Evolutionary conservation across 2,113 vertebrate genomes (phyloP), one percentile per base, ranked within the genome.

Genomic region (Patagioenas fasciata): DNA sequence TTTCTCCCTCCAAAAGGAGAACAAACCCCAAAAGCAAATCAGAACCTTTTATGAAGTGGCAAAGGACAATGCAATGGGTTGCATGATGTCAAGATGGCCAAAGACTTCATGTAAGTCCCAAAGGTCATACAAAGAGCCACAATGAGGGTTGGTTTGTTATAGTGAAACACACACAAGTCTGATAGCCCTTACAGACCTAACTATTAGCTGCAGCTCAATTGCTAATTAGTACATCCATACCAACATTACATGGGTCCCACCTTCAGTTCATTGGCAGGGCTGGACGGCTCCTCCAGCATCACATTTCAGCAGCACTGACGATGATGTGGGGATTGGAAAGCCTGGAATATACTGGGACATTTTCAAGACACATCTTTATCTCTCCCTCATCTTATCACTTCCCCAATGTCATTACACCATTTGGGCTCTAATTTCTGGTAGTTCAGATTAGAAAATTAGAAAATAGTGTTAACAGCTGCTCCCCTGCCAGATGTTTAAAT

Each of bases 181-280:
- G 20, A 44, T 3, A 34, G 20, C 31, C 24, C 34, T n/a, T 51
- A 40, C 15, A 62, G n/a, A 60, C 6, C 23, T 44, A 26, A 21
- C 12, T 73, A 61, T 40, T 44, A 34, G 31, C 60, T 58, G 19
- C 54, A 40, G 29, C 29, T 57, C 1, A 0, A 44, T 13, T 64
- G 50, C 38, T 73, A 28, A 32, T 21, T 32, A 15, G 9, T 44
- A 23, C 18, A 70, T 28, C 72, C 15, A 14, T 8, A 58, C 10
- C 0, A 8, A 32, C 54, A 8, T 53, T 16, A 23, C 29, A 9
- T 6, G 5, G 4, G n/a, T 67, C 36, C 54, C n/a, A 58, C 8
- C 25, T 42, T 26, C 4, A 1, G n/a, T 13, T 29, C 1, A 0
- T 14, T 21, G 51, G 34, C 18, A 5, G 57, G 73, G 50, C n/a